Evolutionary conservation across 1,140 invertebrate species (phyloP).

Genomic region (Chelonus insularis): DNA sequence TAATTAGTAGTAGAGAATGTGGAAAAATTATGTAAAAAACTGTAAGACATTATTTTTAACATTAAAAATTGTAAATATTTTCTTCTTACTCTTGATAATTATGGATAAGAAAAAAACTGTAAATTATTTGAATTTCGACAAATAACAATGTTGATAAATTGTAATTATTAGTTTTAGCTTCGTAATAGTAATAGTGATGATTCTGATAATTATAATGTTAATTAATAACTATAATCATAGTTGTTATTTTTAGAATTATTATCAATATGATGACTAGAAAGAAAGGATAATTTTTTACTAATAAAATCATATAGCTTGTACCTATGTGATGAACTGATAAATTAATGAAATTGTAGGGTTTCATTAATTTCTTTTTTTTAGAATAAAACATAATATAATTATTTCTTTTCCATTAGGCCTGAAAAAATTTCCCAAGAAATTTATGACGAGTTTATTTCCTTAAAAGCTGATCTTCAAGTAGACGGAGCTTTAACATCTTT

Average conservation of each 20-base stretch:
- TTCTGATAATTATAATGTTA: background rate
- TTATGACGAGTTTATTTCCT: background rate
- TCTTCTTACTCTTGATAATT: too few species aligned
- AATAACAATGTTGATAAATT: background rate
- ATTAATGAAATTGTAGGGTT: background rate
- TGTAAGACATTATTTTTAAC: slow-evolving; percentile 7
- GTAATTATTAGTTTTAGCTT: background rate
- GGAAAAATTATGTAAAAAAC: background rate
- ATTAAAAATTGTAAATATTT: background rate
- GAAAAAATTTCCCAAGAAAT: background rate
- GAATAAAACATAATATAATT: background rate
- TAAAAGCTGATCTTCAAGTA: background rate
- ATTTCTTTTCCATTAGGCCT: background rate
- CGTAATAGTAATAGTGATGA: background rate
- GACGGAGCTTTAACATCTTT: background rate
- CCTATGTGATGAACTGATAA: too few species aligned
- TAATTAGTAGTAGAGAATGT: background rate
- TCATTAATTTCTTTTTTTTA: background rate
- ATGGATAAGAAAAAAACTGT: background rate
- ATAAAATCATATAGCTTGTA: too few species aligned
- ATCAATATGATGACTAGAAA: too few species aligned
- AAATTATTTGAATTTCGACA: background rate
- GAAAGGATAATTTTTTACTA: too few species aligned
- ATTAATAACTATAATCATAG: too few species aligned
- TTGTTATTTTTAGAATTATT: too few species aligned